Conservation (phyloP, 2,888 invertebrate species). For the Tryphoninae sp. region DNA sequence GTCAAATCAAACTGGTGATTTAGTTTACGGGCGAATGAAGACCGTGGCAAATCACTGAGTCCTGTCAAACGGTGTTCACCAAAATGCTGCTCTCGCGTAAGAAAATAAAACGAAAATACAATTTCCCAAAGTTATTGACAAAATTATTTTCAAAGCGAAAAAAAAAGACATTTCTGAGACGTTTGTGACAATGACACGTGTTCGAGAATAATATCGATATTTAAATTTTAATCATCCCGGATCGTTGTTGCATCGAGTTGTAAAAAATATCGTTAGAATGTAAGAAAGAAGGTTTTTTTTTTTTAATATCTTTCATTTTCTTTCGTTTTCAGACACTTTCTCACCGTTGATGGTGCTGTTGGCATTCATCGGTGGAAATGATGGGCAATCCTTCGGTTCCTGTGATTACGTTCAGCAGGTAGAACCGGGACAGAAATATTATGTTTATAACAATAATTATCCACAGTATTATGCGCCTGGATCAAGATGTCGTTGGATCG, state of each 20-base stretch:
- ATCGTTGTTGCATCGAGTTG: background rate
- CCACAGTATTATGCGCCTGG: slow-evolving; percentile 80
- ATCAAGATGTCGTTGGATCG: slow-evolving; percentile 83
- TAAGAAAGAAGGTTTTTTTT: background rate
- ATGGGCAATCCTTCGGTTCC: slow-evolving; percentile 69
- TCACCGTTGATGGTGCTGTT: slow-evolving; percentile 72
- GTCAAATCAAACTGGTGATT: slow-evolving; percentile 65
- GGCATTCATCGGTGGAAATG: slow-evolving; percentile 73
- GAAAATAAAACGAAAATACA: too few species aligned
- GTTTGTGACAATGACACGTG: background rate
- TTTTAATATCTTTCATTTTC: slow-evolving; percentile 1
- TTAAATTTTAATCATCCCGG: background rate
- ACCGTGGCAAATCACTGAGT: slow-evolving; percentile 53
- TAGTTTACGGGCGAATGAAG: slow-evolving; percentile 62
- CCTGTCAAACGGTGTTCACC: slow-evolving; percentile 45
- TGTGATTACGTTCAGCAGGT: slow-evolving; percentile 82
- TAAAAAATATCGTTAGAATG: background rate
- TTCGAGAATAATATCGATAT: background rate
- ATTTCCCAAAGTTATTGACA: too few species aligned
- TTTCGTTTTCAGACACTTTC: slow-evolving; percentile 66
- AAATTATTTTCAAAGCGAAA: too few species aligned
- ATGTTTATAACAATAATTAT: slow-evolving; percentile 82
- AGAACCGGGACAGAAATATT: slow-evolving; percentile 78
- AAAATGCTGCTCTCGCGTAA: slow-evolving; percentile 21
- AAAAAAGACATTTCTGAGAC: too few species aligned